Evolutionary conservation across 2,888 invertebrate genomes (phyloP).

Genomic region (Thelaira solivaga): DNA sequence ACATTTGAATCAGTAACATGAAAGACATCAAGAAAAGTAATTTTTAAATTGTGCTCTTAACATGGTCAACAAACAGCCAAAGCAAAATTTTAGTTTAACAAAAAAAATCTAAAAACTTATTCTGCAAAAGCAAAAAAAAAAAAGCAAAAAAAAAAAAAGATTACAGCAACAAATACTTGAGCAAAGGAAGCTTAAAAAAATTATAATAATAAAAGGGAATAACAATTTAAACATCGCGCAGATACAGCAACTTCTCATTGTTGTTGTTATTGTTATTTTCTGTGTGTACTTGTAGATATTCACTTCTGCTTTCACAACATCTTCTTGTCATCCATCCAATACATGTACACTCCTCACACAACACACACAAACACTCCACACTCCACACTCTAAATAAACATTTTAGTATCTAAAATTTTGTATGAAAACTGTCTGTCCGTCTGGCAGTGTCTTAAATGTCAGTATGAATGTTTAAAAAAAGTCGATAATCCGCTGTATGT

Average conservation of each 20-base stretch:
- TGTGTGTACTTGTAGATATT: conserved; percentile 45
- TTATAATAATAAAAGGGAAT: conserved; percentile 37
- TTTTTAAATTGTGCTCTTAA: conserved; percentile 20
- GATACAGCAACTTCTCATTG: conserved; percentile 41
- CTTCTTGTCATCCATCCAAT: conserved; percentile 35
- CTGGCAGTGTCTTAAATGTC: conserved; percentile 1
- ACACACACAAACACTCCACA: too few relatives aligned
- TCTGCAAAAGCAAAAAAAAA: conserved; percentile 3
- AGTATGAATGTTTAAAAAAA: conserved; percentile 30
- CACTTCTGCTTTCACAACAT: conserved; percentile 27
- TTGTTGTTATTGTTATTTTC: conserved; percentile 12
- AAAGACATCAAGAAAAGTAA: conserved; percentile 14
- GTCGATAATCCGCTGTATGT: conserved; percentile 25
- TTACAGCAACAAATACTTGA: conserved; percentile 15
- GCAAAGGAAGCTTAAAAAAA: not conserved
- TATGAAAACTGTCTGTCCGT: conserved; percentile 6
- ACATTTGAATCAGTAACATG: conserved; percentile 15
- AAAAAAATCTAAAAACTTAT: not conserved
- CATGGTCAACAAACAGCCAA: conserved; percentile 35
- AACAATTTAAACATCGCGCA: conserved; percentile 55
- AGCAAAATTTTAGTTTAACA: conserved; percentile 12
- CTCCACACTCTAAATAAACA: conserved; percentile 16
- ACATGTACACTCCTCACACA: not conserved
- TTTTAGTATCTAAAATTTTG: conserved; percentile 30
- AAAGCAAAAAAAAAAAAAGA: conserved; percentile 6